Percentiles rank a stretch among this genome's conserved stretches.
phyloP scores from a whole-genome alignment of 2,888 invertebrate species.

The Tipula helvola region DNA sequence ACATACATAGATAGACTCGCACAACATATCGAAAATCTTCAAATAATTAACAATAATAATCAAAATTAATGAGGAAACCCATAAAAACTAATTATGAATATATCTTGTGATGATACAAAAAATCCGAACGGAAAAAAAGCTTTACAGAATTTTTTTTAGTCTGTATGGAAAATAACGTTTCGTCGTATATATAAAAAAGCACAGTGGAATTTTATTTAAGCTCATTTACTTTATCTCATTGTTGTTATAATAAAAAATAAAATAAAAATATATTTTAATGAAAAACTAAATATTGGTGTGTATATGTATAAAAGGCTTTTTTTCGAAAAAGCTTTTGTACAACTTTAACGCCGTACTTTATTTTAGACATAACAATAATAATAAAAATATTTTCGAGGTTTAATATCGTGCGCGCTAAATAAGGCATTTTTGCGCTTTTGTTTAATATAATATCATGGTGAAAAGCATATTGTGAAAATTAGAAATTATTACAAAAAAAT shows the following conservation, averaged over 20 bases:
- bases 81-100: background rate
- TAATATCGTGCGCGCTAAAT: background rate
- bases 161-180: background rate
- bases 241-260: background rate
- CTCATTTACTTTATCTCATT: background rate
- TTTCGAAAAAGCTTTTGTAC: background rate
- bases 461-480: background rate
- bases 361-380: background rate
- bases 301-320: background rate
- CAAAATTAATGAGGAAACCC: background rate
- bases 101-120: background rate
- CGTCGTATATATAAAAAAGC: background rate
- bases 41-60: background rate
- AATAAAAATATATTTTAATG: background rate
- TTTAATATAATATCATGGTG: background rate
- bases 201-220: background rate
- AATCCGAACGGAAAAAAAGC: background rate
- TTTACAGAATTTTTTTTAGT: background rate
- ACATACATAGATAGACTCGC: background rate
- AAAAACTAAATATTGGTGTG: background rate
- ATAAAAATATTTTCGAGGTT: background rate
- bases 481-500: background rate
- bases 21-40: background rate
- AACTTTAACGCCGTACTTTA: background rate
- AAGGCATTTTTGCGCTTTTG: background rate